Evolutionary conservation across 1,140 invertebrate genomes (phyloP).

Genomic region (Drosophila arawakana): DNA sequence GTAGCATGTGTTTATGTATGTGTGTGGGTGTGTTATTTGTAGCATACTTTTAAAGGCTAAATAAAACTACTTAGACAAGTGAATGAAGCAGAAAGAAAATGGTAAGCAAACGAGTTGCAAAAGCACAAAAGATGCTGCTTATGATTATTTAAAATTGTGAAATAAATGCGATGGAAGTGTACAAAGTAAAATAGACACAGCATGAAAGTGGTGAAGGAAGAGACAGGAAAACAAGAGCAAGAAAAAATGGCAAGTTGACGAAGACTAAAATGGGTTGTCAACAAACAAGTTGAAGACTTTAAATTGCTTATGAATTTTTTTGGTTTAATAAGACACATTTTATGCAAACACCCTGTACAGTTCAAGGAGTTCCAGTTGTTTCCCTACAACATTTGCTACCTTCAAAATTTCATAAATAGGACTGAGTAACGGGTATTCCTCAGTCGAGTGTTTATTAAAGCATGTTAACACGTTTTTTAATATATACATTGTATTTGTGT

Average conservation of each 20-base stretch:
- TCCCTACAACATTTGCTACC: too few relatives aligned
- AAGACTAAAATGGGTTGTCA: slow-evolving; percentile 44
- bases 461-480: neutral
- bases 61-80: slow-evolving; percentile 81
- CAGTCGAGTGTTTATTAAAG: too few relatives aligned
- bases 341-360: slow-evolving; percentile 17
- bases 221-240: too few relatives aligned
- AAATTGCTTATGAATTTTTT: slow-evolving; percentile 67
- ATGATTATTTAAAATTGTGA: slow-evolving; percentile 65
- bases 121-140: slow-evolving; percentile 36
- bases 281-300: slow-evolving; percentile 28
- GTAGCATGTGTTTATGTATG: neutral
- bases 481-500: neutral
- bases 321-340: slow-evolving; percentile 36
- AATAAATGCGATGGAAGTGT: slow-evolving; percentile 33
- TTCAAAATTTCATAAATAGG: too few relatives aligned
- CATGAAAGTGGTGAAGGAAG: too few relatives aligned
- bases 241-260: slow-evolving; percentile 24
- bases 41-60: slow-evolving; percentile 52
- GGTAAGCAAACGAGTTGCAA: slow-evolving; percentile 33
- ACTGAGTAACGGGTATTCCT: too few relatives aligned
- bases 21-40: slow-evolving; percentile 13
- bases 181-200: slow-evolving; percentile 4
- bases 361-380: neutral
- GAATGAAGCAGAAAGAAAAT: slow-evolving; percentile 65